Base-by-base conservation (phyloP, 1,140 invertebrate species). In the Drosophila santomea region DNA sequence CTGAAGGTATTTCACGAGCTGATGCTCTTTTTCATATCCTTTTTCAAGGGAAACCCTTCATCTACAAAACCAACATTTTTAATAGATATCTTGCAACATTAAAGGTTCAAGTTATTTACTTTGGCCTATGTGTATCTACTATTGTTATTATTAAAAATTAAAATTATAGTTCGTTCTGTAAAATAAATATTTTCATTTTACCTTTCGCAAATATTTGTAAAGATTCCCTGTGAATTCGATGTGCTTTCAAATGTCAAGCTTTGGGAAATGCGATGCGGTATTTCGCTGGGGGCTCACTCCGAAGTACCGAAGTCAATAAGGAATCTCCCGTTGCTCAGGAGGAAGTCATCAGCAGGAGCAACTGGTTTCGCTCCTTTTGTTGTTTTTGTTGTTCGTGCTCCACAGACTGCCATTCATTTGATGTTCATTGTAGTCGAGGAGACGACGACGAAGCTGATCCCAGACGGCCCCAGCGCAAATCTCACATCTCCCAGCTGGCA, bases 301-400 rank as follows among this genome's bases (percentile, higher is more conserved):
- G 57, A 66, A 85, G 81, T 85, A 72, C 61, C 28, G 60, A 66
- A 85, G 81, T 85, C 81, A 84, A 85, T 85, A 85, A 88, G 75
- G 68, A 76, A 50, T 28, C 35, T 52, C 23, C 54, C 41, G 17
- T 41, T 41, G 62, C 73, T 45, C 71, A 66, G 79, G 83, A 82
- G 79, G 83, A 79, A 79, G 79, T 67, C 47, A 44, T 69, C 47
- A 41, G 51, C 44, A 79, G 83, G 47, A 69, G 59, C 57, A 83
- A 83, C 83, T 78, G 66, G 75, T 82, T 79, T 73, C 69, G 59
- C 60, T 55, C 51, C 52, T 43, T 60, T 67, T 57, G 59, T 48
- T 63, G 32, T 57, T 43, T 60, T 67, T 57, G 59, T 48, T 63
- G 32, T 57, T 41, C 20, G 41, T 20, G 64, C 51, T 41, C 38